phyloP scores from a whole-genome alignment of 2,888 invertebrate genomes.

The Epicampocera succincta region DNA sequence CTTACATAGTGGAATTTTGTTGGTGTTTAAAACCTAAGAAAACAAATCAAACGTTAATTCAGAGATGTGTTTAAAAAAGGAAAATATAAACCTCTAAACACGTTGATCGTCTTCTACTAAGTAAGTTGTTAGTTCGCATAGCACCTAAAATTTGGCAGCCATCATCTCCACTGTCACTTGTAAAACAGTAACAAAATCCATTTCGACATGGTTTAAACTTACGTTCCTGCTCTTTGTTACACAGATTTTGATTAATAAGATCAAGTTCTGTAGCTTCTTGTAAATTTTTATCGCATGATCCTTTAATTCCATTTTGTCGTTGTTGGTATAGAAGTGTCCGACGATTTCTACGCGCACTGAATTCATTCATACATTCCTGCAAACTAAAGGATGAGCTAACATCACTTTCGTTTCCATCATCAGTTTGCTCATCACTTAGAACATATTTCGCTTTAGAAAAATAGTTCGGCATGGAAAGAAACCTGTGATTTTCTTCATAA shows the following conservation, averaged over 20 bases:
- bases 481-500: too few relatives aligned
- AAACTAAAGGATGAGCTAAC: constrained; percentile 78
- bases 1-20: background rate
- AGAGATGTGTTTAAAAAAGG: too few relatives aligned
- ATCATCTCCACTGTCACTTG: constrained; percentile 80
- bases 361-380: constrained; percentile 79
- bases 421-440: constrained; percentile 12
- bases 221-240: constrained; percentile 79
- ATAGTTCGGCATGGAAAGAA: too few relatives aligned
- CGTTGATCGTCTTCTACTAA: constrained; percentile 74
- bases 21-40: constrained; percentile 2
- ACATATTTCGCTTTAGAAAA: background rate
- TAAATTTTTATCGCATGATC: background rate
- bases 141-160: constrained; percentile 72
- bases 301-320: constrained; percentile 66
- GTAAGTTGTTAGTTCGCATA: constrained; percentile 71
- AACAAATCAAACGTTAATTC: too few relatives aligned
- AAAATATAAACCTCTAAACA: constrained; percentile 70
- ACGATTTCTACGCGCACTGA: constrained; percentile 77
- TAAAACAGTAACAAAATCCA: constrained; percentile 81
- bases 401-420: constrained; percentile 72
- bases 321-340: constrained; percentile 74
- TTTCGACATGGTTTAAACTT: constrained; percentile 79
- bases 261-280: constrained; percentile 73
- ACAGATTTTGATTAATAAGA: constrained; percentile 78